Evolutionary conservation across 2,888 invertebrate genomes (phyloP).

Genomic region (Octonoba sinensis): DNA sequence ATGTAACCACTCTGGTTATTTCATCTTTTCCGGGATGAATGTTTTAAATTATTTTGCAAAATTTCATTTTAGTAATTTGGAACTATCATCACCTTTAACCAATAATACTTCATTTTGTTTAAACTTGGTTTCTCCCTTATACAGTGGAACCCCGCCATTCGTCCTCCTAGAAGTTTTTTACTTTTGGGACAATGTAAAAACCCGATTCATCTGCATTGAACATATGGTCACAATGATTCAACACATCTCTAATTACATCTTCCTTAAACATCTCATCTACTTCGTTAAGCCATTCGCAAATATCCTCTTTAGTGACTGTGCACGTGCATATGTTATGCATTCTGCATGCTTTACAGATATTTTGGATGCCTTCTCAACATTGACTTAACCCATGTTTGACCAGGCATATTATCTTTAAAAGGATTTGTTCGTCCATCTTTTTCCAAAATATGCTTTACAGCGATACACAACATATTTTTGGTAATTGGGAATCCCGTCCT

Average conservation of each 20-base stretch:
- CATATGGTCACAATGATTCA: not conserved
- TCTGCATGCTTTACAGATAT: constrained; percentile 1
- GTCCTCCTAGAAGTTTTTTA: not conserved
- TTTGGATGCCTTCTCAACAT: not conserved
- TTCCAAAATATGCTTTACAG: not conserved
- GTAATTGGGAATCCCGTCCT: not conserved
- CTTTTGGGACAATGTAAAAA: constrained; percentile 1
- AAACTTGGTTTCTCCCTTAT: too few species aligned
- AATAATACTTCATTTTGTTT: too few species aligned
- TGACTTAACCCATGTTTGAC: not conserved
- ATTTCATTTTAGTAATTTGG: too few species aligned
- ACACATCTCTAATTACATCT: not conserved
- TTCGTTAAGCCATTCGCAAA: not conserved
- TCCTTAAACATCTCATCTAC: not conserved
- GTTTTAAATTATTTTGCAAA: too few species aligned
- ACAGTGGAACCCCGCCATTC: too few species aligned
- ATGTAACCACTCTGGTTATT: too few species aligned
- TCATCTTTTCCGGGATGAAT: too few species aligned
- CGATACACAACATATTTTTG: not conserved
- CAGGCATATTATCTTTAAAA: constrained; percentile 2
- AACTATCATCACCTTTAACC: too few species aligned
- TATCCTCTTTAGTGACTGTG: not conserved
- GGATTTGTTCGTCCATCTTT: constrained; percentile 7
- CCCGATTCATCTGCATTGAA: not conserved
- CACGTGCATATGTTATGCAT: not conserved